Evolutionary conservation across 2,888 invertebrate species (phyloP).

Genomic region (Coenonympha glycerion): DNA sequence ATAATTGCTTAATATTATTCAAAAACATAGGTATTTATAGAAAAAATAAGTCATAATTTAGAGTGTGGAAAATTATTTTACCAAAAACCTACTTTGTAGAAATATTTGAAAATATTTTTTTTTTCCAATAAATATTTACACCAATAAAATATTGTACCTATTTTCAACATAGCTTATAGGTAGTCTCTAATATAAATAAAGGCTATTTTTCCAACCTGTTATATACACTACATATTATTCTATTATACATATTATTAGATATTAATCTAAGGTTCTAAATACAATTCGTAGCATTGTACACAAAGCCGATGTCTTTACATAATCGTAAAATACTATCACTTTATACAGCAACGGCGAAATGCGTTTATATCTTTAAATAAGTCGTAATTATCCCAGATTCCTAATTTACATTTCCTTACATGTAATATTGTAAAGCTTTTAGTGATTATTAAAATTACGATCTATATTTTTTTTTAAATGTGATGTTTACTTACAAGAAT

Average conservation of each 20-base stretch:
- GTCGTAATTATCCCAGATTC: constrained; percentile 74
- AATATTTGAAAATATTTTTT: too few species aligned
- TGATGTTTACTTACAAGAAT: too few species aligned
- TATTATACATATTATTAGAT: constrained; percentile 3
- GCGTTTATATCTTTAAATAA: constrained; percentile 53
- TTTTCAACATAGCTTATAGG: too few species aligned
- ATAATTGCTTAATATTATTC: not conserved
- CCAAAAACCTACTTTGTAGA: too few species aligned
- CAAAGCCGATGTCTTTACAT: constrained; percentile 1
- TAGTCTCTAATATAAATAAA: too few species aligned
- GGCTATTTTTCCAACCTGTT: too few species aligned
- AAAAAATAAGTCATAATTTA: not conserved
- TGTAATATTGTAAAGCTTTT: constrained; percentile 61
- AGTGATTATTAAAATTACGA: constrained; percentile 45
- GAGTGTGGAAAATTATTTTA: not conserved
- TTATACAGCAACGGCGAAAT: constrained; percentile 22
- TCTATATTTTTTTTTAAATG: too few species aligned
- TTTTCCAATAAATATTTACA: too few species aligned
- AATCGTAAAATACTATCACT: constrained; percentile 13
- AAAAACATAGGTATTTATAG: not conserved
- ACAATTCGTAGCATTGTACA: constrained; percentile 15
- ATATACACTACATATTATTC: too few species aligned
- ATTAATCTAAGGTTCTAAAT: too few species aligned
- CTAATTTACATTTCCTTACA: constrained; percentile 64
- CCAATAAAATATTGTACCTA: too few species aligned